Percentiles rank a stretch among this genome's conserved stretches.
phyloP scores from a whole-genome alignment of 2,797 vertebrate species.

The Melanotaenia nigrans region DNA sequence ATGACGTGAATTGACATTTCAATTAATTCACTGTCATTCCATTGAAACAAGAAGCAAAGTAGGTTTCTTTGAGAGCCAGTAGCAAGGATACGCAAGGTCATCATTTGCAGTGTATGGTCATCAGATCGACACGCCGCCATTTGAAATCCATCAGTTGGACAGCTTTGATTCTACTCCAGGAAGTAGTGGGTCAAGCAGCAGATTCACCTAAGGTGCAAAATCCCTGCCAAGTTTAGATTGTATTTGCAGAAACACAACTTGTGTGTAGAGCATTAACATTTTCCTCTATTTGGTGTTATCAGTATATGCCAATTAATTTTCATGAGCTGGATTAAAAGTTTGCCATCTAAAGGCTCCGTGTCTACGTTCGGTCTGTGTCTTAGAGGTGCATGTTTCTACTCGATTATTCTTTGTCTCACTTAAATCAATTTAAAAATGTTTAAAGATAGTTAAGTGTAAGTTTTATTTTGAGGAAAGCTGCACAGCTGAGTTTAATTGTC shows the following conservation, averaged over 20 bases:
- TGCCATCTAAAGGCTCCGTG: neutral
- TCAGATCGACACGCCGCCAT: neutral
- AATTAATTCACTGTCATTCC: neutral
- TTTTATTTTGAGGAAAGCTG: conserved; percentile 4
- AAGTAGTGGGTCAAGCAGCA: neutral
- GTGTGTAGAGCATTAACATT: neutral
- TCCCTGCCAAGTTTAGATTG: neutral
- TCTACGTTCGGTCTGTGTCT: neutral
- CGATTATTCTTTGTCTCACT: neutral
- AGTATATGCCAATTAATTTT: neutral
- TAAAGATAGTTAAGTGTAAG: neutral
- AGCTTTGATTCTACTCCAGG: neutral
- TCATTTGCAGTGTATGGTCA: neutral
- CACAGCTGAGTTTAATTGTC: conserved; percentile 40
- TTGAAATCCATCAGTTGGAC: neutral
- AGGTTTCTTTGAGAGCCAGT: neutral
- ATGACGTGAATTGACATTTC: neutral
- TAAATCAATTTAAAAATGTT: neutral
- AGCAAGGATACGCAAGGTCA: neutral
- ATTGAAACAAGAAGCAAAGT: neutral
- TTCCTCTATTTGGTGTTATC: conserved; percentile 29
- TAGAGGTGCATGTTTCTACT: neutral
- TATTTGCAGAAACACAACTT: neutral
- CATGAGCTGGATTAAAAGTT: neutral
- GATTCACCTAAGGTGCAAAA: neutral